Evolutionary conservation across 2,888 invertebrate genomes (phyloP).

Genomic region (Belgica antarctica): DNA sequence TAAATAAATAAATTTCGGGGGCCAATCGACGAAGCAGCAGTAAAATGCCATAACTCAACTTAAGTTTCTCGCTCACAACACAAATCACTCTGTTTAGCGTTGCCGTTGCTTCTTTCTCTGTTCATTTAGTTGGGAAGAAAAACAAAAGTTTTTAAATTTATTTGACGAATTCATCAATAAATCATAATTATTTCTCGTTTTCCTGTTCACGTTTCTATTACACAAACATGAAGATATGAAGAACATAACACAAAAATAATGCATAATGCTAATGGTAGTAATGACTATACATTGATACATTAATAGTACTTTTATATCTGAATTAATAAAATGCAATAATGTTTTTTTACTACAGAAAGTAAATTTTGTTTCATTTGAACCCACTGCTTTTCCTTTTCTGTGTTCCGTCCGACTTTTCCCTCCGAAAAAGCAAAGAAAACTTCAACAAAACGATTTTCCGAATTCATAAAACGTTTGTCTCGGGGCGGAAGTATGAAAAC

Average conservation of each 20-base stretch:
- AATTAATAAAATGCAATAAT: slow-evolving; percentile 28
- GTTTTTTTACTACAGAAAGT: slow-evolving; percentile 3
- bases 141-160: slow-evolving; percentile 15
- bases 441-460: background rate
- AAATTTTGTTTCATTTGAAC: background rate
- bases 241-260: too few species aligned
- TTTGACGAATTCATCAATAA: slow-evolving; percentile 11
- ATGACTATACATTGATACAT: background rate
- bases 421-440: background rate
- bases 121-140: background rate
- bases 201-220: background rate
- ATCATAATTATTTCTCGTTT: slow-evolving; percentile 21
- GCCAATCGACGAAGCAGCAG: slow-evolving; percentile 10
- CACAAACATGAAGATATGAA: too few species aligned
- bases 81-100: background rate
- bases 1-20: slow-evolving; percentile 10
- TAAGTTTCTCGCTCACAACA: background rate
- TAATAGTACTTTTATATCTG: slow-evolving; percentile 11
- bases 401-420: too few species aligned
- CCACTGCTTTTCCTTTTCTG: too few species aligned
- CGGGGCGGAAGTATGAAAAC: background rate
- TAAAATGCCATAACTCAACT: slow-evolving; percentile 2
- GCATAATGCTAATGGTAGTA: slow-evolving; percentile 10
- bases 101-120: background rate
- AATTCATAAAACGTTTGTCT: background rate